A percentile compares a stretch with the other conserved stretches of the same genome.
Conservation (phyloP, 2,113 vertebrate genomes). For the Uropsilus gracilis region DNA sequence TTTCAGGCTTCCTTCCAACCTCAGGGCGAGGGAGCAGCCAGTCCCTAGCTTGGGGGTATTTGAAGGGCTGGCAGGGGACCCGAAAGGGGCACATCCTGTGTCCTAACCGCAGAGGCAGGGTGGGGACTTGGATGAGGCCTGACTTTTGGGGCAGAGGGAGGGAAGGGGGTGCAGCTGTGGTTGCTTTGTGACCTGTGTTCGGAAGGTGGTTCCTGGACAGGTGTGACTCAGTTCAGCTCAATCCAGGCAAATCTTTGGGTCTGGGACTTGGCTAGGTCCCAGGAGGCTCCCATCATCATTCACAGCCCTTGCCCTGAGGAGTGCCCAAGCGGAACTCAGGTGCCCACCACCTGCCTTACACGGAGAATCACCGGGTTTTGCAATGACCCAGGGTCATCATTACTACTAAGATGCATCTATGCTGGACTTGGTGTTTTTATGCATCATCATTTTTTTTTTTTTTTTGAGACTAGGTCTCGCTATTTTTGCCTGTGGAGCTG, state of each 20-base stretch:
- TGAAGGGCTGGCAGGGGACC: constrained; percentile 43
- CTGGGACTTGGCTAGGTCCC: background rate
- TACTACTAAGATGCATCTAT: background rate
- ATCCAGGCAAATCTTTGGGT: background rate
- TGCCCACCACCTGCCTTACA: background rate
- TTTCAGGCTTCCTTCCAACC: constrained; percentile 72
- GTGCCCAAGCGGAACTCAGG: fast-evolving
- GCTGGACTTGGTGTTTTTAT: background rate
- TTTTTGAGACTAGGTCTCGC: no score
- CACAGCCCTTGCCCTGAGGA: background rate
- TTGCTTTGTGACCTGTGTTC: background rate
- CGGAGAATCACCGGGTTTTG: fast-evolving
- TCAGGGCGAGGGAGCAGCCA: constrained; percentile 67
- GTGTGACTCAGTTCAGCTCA: background rate
- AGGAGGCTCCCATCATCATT: no score
- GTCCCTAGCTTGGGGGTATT: background rate
- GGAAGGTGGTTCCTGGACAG: background rate
- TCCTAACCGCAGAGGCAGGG: background rate
- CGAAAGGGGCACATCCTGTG: background rate
- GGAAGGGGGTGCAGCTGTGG: fast-evolving
- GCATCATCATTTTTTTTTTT: no score
- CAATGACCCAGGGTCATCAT: background rate
- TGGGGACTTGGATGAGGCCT: fast-evolving
- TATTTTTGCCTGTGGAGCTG: no score
- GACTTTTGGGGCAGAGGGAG: background rate